Base-by-base conservation (phyloP, 2,888 invertebrate species). In the Athrips mouffetella region DNA sequence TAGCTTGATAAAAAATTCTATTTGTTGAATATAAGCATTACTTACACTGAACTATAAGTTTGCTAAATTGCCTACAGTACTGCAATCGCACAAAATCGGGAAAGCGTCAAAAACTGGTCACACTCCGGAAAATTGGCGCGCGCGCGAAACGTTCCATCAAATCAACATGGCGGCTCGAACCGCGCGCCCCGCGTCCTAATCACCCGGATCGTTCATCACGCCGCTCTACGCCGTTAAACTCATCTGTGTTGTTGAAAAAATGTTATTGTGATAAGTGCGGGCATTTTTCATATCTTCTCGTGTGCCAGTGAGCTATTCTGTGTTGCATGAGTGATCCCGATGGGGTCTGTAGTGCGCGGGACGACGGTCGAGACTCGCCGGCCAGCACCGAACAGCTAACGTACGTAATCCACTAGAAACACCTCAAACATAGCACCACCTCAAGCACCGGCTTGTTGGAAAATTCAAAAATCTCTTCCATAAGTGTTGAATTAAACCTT, bases 301-400 rank as follows among this genome's bases (percentile, higher is more conserved):
- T 74, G 80, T 73, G 70, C 56, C 59, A 71, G 82, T 83, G 83
- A 61, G 63, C 67, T 63, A 67, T 60, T 71, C 67, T 74, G 65
- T 78, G 75, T 84, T 86, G 86, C 80, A 87, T 87, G 87, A 83
- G 78, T 85, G 83, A 71, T 64, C 65, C 73, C 62, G 76, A 87
- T 87, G 87, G 80, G 61, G 70, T 65, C 55, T 63, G 65, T 52
- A 63, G 70, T 63, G 79, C 65, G 68, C 73, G 79, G 75, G 79
- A 76, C 65, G 79, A 80, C 65, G 86, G 85, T 69, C 73, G 85
- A 62, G 81, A 78, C 51, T 83, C 86, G 66, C 86, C 87, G 77
- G 85, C 84, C 68, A 86, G 84, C 75, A 85, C 85, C 46, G 87
- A 86, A 57, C 83, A 86, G 81, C 79, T 86, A 82, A 87, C 86